Base-by-base conservation (phyloP, 2,113 vertebrate genomes). In the Lanius ludovicianus region DNA sequence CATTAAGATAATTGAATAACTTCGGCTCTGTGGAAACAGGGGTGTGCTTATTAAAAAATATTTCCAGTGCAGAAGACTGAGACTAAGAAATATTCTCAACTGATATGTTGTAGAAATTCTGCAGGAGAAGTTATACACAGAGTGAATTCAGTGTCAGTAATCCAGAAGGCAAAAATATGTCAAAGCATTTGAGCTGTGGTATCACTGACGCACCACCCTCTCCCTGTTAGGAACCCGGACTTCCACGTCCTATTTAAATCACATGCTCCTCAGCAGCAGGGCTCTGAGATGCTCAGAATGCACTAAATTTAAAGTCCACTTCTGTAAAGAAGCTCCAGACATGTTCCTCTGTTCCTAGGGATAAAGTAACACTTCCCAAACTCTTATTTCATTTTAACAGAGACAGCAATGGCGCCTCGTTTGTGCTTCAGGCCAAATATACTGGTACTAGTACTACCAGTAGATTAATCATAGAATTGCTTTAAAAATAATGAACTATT, bases 321-420 rank as follows among this genome's bases (percentile, higher is more conserved):
- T 79, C 67, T n/a, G 22, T 12, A 50, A 88, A 79, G 63, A 88
- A 76, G 44, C 13, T 74, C 50, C 35, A 74, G 59, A 88, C 4
- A 1, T 0, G 14, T 3, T 85, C 56, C 77, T 65, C 56, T 77
- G 9, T 11, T 57, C 23, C 59, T 27, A 74, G 33, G 28, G 50
- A 74, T 46, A 30, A 80, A 74, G 44, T 31, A 47, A 47, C 22
- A 31, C 44, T 70, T 85, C 27, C 47, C 76, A 84, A 91, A 68
- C 47, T 47, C 44, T 28, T 50, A 16, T 3, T 88, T 70, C n/a
- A 16, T 83, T 67, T 76, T 31, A 91, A 47, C 23, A 35, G 57
- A 84, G 46, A 75, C 10, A 81, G 59, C n/a, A 67, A 35, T 0
- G 0, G 56, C 28, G 27, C 35, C 22, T 31, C 15, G 8, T 11